These are phyloP conservation scores for Theonella swinhoei DNA, from an alignment of 37 sponge, comb jelly and placozoan species.

Conservation along the genomic window DNA sequence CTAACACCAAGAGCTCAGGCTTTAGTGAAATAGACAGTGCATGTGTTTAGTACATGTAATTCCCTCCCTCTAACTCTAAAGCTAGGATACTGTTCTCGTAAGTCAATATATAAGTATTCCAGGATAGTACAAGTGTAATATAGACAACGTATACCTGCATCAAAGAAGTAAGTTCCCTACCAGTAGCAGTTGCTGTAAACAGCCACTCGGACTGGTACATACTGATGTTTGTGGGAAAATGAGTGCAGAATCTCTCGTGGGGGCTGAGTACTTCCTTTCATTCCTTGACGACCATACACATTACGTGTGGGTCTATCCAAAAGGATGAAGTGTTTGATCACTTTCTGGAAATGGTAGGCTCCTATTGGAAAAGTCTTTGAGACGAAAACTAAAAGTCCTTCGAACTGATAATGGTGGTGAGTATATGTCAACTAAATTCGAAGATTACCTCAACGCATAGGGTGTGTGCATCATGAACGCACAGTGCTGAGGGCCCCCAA, in stretches of 20 bases:
- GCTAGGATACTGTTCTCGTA: too few species aligned
- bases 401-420: too few species aligned
- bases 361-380: background rate
- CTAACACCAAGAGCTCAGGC: too few species aligned
- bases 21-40: too few species aligned
- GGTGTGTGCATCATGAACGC: constrained; percentile 50
- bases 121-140: too few species aligned
- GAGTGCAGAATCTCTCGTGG: constrained; percentile 15
- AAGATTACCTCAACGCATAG: constrained; percentile 27
- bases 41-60: too few species aligned
- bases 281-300: constrained; percentile 51
- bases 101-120: too few species aligned
- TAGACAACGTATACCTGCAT: too few species aligned
- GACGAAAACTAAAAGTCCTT: constrained; percentile 34
- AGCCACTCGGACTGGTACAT: constrained; percentile 47
- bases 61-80: too few species aligned
- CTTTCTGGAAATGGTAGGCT: constrained; percentile 47
- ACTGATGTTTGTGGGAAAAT: constrained; percentile 63
- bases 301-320: constrained; percentile 33
- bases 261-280: constrained; percentile 41
- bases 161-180: constrained; percentile 33
- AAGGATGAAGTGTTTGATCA: constrained; percentile 8
- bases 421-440: constrained; percentile 43
- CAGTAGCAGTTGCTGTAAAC: constrained; percentile 15
- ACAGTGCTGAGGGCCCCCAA: constrained; percentile 58